These are phyloP conservation scores for Maccullochella peelii DNA, from an alignment of 2,113 vertebrate genomes.

Conservation along the genomic window DNA sequence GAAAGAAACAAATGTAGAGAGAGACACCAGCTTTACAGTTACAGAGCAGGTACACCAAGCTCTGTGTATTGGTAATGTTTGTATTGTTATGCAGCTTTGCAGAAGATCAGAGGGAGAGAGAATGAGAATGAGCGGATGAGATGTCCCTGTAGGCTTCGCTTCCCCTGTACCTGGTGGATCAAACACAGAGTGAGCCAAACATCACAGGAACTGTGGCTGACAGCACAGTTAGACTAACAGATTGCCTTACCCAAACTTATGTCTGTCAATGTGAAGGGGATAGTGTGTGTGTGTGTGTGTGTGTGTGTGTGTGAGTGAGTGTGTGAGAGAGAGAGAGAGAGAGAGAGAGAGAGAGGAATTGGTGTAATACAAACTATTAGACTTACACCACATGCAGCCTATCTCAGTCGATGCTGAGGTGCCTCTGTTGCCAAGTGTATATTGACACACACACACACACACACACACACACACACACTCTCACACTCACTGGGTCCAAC, in stretches of 20 bases:
- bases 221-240: constrained; percentile 72
- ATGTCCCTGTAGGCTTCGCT: constrained; percentile 59
- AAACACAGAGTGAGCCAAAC: constrained; percentile 63
- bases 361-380: constrained; percentile 9
- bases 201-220: constrained; percentile 71
- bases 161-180: constrained; percentile 77
- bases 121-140: constrained; percentile 58
- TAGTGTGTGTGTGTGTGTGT: constrained; percentile 1
- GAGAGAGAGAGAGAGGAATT: not conserved
- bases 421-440: not conserved
- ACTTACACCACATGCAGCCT: not conserved
- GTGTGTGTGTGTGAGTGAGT: not conserved
- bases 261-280: constrained; percentile 52
- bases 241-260: constrained; percentile 63
- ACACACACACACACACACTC: constrained; percentile 8
- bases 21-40: constrained; percentile 4
- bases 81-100: constrained; percentile 41
- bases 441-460: not conserved
- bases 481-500: constrained; percentile 4
- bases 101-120: constrained; percentile 65
- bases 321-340: not conserved
- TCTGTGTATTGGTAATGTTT: constrained; percentile 22
- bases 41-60: not conserved
- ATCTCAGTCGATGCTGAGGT: not conserved
- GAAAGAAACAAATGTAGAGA: constrained; percentile 4